phyloP scores from a whole-genome alignment of 1,140 invertebrate species.

The Dermatophagoides farinae region DNA sequence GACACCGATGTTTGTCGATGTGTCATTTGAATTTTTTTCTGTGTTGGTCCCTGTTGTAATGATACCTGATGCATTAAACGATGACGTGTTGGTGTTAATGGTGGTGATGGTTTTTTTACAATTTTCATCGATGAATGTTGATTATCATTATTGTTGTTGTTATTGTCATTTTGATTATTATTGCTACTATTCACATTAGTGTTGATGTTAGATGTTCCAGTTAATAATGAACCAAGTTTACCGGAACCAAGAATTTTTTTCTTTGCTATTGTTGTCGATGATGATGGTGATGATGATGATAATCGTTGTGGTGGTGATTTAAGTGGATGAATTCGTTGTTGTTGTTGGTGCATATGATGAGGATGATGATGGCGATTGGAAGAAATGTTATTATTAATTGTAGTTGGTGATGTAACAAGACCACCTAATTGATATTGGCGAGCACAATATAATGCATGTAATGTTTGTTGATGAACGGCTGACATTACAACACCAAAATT shows the following conservation, averaged over 20 bases:
- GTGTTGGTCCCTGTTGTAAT: constrained; percentile 7
- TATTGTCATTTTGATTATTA: background rate
- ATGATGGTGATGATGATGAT: background rate
- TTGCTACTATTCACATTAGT: background rate
- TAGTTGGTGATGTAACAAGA: background rate
- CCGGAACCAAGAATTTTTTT: background rate
- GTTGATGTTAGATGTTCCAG: no score
- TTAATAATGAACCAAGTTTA: background rate
- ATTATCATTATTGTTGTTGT: background rate
- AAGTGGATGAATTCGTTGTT: background rate
- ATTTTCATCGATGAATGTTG: background rate
- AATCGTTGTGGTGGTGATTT: background rate
- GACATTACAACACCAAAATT: constrained; percentile 13
- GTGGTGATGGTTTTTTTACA: background rate
- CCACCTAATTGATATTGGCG: background rate
- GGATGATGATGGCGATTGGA: background rate
- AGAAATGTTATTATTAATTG: background rate
- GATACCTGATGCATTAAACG: constrained; percentile 1
- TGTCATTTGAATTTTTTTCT: constrained; percentile 5
- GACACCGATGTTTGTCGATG: constrained; percentile 6
- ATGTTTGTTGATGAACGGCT: constrained; percentile 20
- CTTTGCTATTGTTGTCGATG: background rate
- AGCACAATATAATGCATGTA: constrained; percentile 15
- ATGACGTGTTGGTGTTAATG: background rate
- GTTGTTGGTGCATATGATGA: background rate